Base-by-base conservation (phyloP, 2,797 vertebrate genomes). In the Chloroceryle amazona region DNA sequence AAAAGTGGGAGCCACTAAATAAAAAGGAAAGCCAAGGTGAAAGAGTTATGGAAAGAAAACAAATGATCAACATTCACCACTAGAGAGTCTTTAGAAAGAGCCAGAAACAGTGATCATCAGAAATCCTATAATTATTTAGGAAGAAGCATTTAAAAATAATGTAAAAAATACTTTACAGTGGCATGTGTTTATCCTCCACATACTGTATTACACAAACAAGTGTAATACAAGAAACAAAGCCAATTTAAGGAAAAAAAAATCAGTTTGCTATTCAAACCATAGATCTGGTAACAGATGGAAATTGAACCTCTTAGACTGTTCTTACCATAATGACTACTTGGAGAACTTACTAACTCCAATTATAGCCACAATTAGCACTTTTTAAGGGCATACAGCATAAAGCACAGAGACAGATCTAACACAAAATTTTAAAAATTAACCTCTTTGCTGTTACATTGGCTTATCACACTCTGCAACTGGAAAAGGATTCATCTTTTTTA, bases 281-380 rank as follows among this genome's bases (percentile, higher is more conserved):
- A 46, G 90, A 88, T 96, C 58, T 91, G 54, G 58, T 90, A 94
- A 94, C 95, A 96, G 95, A 93, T 93, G 95, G 95, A 97, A 96
- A 94, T 29, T 51, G 62, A 95, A 94, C 86, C 94, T 95, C 75
- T 96, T 94, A 89, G 51, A 71, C 66, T 90, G 85, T 94, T 94
- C 82, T 84, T 92, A 90, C 76, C 76, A 81, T 93, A 95, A 94
- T 78, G 80, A 94, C 90, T 96, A 58, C 92, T 96, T 79, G 86
- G 86, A 96, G 90, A 93, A 96, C 31, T 95, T 68, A 95, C 72
- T 75, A 86, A 78, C 80, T 94, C 88, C 61, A 94, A 94, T 94
- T 93, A 96, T 91, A 97, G 80, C 58, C 90, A 90, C 86, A 92
- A 90, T 96, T 96, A 96, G 90, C 91, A 93, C 81, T 93, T 95